Evolutionary conservation across 2,113 vertebrate species (phyloP), one percentile per base, ranked within the genome.

Genomic region (Vidua macroura): DNA sequence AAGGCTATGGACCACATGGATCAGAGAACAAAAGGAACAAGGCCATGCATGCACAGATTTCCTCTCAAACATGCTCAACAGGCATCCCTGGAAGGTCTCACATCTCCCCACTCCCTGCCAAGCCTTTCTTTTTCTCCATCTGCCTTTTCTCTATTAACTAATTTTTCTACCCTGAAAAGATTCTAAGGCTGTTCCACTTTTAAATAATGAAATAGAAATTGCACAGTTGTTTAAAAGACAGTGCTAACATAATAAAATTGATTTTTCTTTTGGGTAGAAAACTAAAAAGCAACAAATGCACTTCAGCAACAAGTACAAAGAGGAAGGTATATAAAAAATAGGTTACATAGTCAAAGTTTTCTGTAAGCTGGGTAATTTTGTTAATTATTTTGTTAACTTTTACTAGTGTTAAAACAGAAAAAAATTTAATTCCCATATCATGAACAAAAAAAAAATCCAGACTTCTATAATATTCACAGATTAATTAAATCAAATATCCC

Each of bases 121-220:
- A 86, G 94, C 86, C 93, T 96, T 96, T 96, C 76, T 93, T 90
- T 88, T 90, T 68, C 80, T 70, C 72, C 92, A 85, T 81, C 88
- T 95, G 86, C 92, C 73, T 93, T 94, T 81, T 51, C 63, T 80
- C 85, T 86, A 35, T 81, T 88, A 94, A 77, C 59, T 92, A 67
- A 46, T 53, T 85, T 93, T 94, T 69, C 12, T 33, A 35, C 33
- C 23, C 59, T 74, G 82, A 90, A 90, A 88, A 90, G 59, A 93
- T 75, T 78, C 64, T 81, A 51, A 74, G 73, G 80, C 68, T 86
- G 73, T 31, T 90, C 76, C 59, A 70, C 60, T 94, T 96, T 95
- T 59, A 66, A 74, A 90, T 63, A 88, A 90, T n/a, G 69, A 86
- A 90, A 63, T 3, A 64, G 60, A 78, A 74, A 48, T 70, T 80